Evolutionary conservation across 92 coral and sea anemone genomes (phyloP), one percentile per base, ranked within the genome.

Genomic region (Umimayanthus kanabou): DNA sequence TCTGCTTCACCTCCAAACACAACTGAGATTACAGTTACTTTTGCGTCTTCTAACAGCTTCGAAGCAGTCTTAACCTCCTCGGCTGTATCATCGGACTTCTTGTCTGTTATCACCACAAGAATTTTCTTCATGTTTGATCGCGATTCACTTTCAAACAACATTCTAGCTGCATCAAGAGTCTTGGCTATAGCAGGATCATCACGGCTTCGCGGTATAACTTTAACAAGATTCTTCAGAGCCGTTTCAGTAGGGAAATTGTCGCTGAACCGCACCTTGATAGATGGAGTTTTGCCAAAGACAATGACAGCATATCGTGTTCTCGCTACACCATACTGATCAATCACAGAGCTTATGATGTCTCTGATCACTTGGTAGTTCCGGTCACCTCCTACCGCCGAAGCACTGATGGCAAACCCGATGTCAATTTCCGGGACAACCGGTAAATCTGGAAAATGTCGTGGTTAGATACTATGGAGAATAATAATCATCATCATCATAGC

Each of bases 331-430:
- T 93, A 93, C 76, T 85, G 80, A 29, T 91, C 92, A 81, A 96
- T 90, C 66, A 93, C 81, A 30, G 91, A 64, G 67, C 92, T 93
- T 40, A 94, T 92, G 15, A 90, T 80, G 71, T 88, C 90, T 72
- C 90, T 85, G 88, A 96, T 90, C 82, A 89, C 91, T 72, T 90
- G 87, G 85, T 95, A 96, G 25, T 85, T 93, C 65, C 80, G 82
- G 16, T 91, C 93, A 11, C 93, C 92, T 28, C 90, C 87, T 29
- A 73, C 93, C 20, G 95, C 94, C 13, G 98, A 90, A n/a, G 98
- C 98, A 79, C 98, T 94, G 53, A 94, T 47, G 9, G 98, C 98
- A 58, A 94, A 92, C 0, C 84, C 95, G 33, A 94, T 81, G 81
- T 94, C 98, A 8, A 93, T 82, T 15, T 82, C 87, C 3, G 92